Evolutionary conservation across 2,113 vertebrate species (phyloP).

Genomic region (Daboia siamensis): DNA sequence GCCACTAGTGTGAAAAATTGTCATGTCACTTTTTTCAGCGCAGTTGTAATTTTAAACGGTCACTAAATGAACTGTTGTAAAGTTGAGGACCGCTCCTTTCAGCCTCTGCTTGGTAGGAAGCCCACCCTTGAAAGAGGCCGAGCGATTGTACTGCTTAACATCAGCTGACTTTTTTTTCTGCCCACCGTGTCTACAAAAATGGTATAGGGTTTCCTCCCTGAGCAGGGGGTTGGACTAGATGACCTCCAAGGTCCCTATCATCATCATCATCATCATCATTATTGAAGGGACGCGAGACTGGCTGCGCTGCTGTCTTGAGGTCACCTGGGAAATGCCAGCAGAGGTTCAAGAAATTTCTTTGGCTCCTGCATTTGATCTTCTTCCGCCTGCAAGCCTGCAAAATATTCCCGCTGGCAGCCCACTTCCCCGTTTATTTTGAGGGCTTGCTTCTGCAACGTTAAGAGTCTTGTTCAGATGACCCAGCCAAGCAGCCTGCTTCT

Average conservation of each 20-base stretch:
- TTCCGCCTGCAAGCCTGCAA: neutral
- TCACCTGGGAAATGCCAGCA: neutral
- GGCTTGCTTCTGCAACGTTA: neutral
- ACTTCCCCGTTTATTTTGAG: neutral
- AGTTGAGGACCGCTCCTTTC: neutral
- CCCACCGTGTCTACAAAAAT: neutral
- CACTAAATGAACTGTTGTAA: no score
- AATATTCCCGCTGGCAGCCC: accelerated
- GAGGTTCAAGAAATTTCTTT: no score
- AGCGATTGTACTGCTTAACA: neutral
- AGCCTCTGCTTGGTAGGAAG: neutral
- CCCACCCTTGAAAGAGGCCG: neutral
- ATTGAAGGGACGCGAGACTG: neutral
- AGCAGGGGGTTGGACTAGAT: no score
- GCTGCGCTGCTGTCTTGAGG: neutral
- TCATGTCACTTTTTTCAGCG: no score
- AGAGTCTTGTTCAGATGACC: no score
- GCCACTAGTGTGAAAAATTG: no score
- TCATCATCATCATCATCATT: no score
- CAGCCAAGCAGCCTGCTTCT: neutral
- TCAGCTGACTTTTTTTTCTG: neutral
- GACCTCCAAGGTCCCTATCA: no score
- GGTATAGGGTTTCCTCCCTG: no score
- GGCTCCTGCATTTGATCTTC: neutral
- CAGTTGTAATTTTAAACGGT: no score